Evolutionary conservation across 2,113 vertebrate species (phyloP).

Genomic region (Climacteris rufus): DNA sequence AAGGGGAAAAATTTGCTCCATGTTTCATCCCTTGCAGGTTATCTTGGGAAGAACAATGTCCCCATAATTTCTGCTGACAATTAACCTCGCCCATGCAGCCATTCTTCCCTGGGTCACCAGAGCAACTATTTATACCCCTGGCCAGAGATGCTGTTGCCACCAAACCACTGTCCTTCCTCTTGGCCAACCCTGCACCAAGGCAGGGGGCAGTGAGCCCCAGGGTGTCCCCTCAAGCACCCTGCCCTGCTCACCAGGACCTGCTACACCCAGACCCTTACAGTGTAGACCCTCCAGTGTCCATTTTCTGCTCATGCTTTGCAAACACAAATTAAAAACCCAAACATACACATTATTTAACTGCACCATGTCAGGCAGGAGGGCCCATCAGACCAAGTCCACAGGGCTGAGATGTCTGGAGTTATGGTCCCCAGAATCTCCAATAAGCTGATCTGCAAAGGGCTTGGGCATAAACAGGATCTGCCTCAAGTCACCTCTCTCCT

Average conservation of each 20-base stretch:
- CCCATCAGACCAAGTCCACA: neutral
- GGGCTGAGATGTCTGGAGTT: neutral
- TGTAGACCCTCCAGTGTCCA: neutral
- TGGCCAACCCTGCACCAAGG: neutral
- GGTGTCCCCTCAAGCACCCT: neutral
- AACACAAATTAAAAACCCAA: neutral
- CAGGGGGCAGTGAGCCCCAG: rapidly evolving
- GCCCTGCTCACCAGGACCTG: neutral
- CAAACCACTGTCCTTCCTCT: neutral
- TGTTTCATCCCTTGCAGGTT: constrained; percentile 10
- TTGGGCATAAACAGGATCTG: neutral
- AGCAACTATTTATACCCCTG: constrained; percentile 18
- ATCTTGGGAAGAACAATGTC: constrained; percentile 37
- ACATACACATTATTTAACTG: neutral
- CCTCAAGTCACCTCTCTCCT: neutral
- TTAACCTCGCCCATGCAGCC: neutral
- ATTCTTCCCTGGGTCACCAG: constrained; percentile 21
- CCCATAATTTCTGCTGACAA: constrained; percentile 32
- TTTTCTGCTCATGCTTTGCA: neutral
- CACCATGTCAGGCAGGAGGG: neutral
- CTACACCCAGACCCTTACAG: neutral
- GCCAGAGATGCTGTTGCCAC: neutral
- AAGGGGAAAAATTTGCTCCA: constrained; percentile 36
- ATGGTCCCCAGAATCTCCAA: neutral
- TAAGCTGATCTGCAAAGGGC: neutral